These are phyloP conservation scores for Linepithema humile DNA, from an alignment of 1,140 invertebrate genomes.

Conservation along the genomic window DNA sequence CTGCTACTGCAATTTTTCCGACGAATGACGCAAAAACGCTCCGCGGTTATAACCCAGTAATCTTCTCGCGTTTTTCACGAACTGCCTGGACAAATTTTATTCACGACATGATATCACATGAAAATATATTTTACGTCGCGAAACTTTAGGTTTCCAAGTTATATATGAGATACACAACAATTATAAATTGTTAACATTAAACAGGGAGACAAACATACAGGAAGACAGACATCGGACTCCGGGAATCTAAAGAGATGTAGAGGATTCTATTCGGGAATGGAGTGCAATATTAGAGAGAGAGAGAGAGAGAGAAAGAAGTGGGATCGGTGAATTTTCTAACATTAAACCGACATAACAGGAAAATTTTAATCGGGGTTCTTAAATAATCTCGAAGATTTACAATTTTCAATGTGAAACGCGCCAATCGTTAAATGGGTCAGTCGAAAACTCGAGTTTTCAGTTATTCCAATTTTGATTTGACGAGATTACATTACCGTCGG, in stretches of 20 bases:
- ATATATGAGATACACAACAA: slow-evolving; percentile 76
- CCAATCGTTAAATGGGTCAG: not conserved
- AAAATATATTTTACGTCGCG: slow-evolving; percentile 32
- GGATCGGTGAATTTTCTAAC: not conserved
- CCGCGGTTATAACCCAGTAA: slow-evolving; percentile 27
- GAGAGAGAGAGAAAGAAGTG: no score
- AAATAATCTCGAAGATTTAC: not conserved
- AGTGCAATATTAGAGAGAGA: not conserved
- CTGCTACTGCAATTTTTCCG: slow-evolving; percentile 25
- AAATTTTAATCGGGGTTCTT: not conserved
- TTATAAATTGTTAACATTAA: slow-evolving; percentile 77
- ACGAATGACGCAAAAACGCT: not conserved
- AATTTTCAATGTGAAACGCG: not conserved
- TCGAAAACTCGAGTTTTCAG: not conserved
- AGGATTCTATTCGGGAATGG: slow-evolving; percentile 1
- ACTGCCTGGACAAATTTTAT: slow-evolving; percentile 35
- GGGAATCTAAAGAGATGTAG: slow-evolving; percentile 48
- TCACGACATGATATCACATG: not conserved
- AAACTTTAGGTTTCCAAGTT: not conserved
- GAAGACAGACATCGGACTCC: slow-evolving; percentile 68
- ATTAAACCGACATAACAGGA: not conserved
- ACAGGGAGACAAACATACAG: slow-evolving; percentile 78
- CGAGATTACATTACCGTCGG: not conserved
- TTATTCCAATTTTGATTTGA: not conserved
- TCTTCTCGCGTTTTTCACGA: slow-evolving; percentile 11